Conservation (phyloP, 2,888 invertebrate genomes). For the Cantharis flavilabris region DNA sequence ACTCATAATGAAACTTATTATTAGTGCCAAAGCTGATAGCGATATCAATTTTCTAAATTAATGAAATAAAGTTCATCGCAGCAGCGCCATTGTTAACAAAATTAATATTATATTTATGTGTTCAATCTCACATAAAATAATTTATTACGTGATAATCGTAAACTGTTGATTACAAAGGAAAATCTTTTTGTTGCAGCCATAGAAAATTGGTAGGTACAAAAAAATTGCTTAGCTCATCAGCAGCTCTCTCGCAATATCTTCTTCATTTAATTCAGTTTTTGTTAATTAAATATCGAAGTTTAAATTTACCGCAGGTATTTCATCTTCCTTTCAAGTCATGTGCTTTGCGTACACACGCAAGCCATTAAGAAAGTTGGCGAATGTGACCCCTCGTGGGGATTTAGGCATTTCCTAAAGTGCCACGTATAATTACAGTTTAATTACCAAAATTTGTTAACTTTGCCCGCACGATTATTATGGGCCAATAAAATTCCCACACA, state of each 20-base stretch:
- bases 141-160: not conserved
- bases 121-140: not conserved
- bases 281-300: not conserved
- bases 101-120: not conserved
- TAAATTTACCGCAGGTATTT: not conserved
- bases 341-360: constrained; percentile 14
- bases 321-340: constrained; percentile 6
- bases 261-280: not conserved
- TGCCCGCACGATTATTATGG: not conserved
- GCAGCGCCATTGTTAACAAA: not conserved
- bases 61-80: not conserved
- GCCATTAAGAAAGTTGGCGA: constrained; percentile 26
- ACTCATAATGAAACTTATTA: not conserved
- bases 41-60: not conserved
- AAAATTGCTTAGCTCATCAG: not conserved
- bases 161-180: not conserved
- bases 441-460: constrained; percentile 11
- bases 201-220: not conserved
- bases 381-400: constrained; percentile 17
- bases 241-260: not conserved
- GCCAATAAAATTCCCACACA: not conserved
- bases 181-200: not conserved
- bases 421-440: constrained; percentile 26
- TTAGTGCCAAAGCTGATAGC: not conserved
- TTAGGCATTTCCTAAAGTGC: constrained; percentile 23